A percentile compares a stretch with the other conserved stretches of the same genome.
Conservation (phyloP, 1,140 invertebrate species). For the Scaptomyza hsui region DNA sequence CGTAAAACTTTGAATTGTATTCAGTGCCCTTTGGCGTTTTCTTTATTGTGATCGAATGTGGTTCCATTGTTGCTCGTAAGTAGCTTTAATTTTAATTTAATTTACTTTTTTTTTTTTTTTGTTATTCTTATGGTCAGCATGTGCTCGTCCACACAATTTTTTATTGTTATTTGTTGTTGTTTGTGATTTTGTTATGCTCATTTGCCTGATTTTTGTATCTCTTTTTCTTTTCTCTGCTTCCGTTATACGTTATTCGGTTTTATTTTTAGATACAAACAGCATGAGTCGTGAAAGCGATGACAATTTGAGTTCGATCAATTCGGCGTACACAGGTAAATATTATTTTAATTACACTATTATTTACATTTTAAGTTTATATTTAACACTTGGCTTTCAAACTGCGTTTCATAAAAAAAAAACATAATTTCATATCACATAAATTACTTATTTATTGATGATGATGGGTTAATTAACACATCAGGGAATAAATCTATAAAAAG, state of each 20-base stretch:
- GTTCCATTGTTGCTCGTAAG: constrained; percentile 49
- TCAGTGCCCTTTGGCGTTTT: constrained; percentile 31
- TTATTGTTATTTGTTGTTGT: constrained; percentile 25
- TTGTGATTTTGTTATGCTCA: constrained; percentile 41
- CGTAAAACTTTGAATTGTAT: constrained; percentile 28
- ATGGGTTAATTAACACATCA: constrained; percentile 27
- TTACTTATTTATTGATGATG: constrained; percentile 16
- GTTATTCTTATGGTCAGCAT: constrained; percentile 15
- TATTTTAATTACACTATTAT: constrained; percentile 32
- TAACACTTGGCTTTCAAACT: constrained; percentile 39
- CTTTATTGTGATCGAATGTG: constrained; percentile 20
- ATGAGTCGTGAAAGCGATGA: constrained; percentile 84
- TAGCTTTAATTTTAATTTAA: constrained; percentile 71
- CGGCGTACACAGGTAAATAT: constrained; percentile 81
- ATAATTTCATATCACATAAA: constrained; percentile 45
- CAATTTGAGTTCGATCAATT: constrained; percentile 83
- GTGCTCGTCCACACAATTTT: neutral
- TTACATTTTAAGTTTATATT: constrained; percentile 43
- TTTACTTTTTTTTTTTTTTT: constrained; percentile 23
- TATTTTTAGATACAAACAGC: constrained; percentile 80
- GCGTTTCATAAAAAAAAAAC: constrained; percentile 49
- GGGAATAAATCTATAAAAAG: too few relatives aligned
- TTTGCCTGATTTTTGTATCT: constrained; percentile 35
- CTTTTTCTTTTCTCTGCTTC: constrained; percentile 44
- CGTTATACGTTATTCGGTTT: constrained; percentile 55